A percentile compares a stretch with the other conserved stretches of the same genome.
phyloP scores from a whole-genome alignment of 2,797 vertebrate genomes.

The Sebastes umbrosus region DNA sequence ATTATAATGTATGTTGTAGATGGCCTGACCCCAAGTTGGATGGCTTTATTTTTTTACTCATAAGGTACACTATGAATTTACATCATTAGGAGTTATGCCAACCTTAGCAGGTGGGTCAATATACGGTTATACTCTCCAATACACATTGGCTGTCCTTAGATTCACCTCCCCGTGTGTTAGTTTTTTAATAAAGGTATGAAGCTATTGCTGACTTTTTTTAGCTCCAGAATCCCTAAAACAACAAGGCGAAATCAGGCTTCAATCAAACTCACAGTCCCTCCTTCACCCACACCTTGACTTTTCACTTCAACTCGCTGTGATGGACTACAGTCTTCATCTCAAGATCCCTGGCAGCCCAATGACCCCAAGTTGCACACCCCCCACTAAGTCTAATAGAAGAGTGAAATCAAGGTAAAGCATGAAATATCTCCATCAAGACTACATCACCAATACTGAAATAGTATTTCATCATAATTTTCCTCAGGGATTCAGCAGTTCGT shows the following conservation, averaged over 20 bases:
- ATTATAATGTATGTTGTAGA: background rate
- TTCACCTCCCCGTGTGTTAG: too few relatives aligned
- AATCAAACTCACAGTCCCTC: background rate
- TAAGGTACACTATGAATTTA: background rate
- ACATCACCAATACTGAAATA: background rate
- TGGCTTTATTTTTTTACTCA: background rate
- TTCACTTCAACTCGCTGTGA: background rate
- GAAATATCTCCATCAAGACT: background rate
- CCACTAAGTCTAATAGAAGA: background rate
- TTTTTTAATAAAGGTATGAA: too few relatives aligned
- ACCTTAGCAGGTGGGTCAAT: background rate
- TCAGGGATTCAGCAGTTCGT: background rate
- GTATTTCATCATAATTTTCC: background rate
- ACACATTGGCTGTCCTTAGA: background rate
- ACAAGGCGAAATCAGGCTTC: background rate
- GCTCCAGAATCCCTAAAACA: background rate
- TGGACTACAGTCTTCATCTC: background rate
- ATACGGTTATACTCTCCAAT: too few relatives aligned
- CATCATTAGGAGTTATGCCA: background rate
- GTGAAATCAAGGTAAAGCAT: background rate
- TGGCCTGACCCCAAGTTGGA: background rate
- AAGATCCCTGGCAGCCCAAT: background rate
- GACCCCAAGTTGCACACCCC: too few relatives aligned
- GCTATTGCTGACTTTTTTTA: too few relatives aligned
- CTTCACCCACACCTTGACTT: background rate